These are phyloP conservation scores for Puffinus mauretanicus DNA, from an alignment of 2,113 vertebrate species.

Conservation along the genomic window DNA sequence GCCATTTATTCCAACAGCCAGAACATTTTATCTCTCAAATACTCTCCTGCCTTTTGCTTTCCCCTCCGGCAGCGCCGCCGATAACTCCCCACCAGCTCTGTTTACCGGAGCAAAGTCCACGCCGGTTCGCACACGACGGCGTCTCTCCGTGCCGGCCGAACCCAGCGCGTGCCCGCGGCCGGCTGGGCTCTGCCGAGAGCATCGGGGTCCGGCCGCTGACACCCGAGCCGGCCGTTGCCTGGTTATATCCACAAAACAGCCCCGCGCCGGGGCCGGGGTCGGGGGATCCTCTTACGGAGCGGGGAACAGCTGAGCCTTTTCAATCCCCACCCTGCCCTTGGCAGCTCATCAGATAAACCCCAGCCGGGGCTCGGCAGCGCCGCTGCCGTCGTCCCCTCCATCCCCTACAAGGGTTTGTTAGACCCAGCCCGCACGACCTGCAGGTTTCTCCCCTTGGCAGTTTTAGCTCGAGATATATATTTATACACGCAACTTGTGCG, in stretches of 20 bases:
- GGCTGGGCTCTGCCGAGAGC: not conserved
- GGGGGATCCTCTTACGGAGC: slow-evolving; percentile 24
- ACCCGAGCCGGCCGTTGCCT: slow-evolving; percentile 43
- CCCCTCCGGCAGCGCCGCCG: not conserved
- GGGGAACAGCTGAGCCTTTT: slow-evolving; percentile 43
- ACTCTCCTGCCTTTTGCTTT: not conserved
- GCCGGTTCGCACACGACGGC: accelerated
- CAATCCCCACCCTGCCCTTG: slow-evolving; percentile 62
- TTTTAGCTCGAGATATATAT: slow-evolving; percentile 9
- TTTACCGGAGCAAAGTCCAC: slow-evolving; percentile 52
- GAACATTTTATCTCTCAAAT: not conserved
- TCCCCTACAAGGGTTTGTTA: slow-evolving; percentile 70
- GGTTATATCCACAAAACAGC: slow-evolving; percentile 65
- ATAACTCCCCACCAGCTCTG: not conserved
- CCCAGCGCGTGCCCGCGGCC: not conserved
- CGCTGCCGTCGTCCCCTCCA: slow-evolving; percentile 7
- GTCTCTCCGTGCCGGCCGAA: accelerated
- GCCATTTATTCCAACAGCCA: not conserved
- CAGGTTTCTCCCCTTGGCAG: slow-evolving; percentile 18
- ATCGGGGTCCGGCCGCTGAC: not conserved
- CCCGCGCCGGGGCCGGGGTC: not conserved
- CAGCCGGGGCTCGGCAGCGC: not conserved
- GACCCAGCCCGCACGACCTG: not conserved
- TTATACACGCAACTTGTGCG: not conserved
- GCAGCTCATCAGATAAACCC: slow-evolving; percentile 44